A percentile compares a stretch with the other conserved stretches of the same genome.
These are phyloP conservation scores for Elysia crispata DNA, from an alignment of 2,888 invertebrate species.

Conservation along the genomic window DNA sequence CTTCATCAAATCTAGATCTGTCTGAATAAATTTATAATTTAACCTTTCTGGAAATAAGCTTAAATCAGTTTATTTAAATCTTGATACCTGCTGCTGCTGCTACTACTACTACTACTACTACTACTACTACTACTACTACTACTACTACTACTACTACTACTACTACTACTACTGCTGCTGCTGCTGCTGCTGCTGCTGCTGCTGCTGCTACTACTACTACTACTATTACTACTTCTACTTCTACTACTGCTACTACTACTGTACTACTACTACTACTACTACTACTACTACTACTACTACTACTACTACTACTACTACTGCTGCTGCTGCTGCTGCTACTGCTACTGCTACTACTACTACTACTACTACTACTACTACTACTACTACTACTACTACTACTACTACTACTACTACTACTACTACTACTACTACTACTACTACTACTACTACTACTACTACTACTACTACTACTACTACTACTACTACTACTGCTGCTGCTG, in stretches of 20 bases:
- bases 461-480: constrained; percentile 9
- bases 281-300: constrained; percentile 9
- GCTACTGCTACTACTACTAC: constrained; percentile 1
- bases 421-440: constrained; percentile 4
- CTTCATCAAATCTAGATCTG: no score
- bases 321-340: background rate
- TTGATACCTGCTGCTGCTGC: no score
- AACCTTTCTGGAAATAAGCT: no score
- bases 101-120: constrained; percentile 9
- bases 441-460: constrained; percentile 1
- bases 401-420: constrained; percentile 9
- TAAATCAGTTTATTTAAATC: no score
- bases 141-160: constrained; percentile 9
- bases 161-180: constrained; percentile 4
- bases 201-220: no score
- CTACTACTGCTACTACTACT: no score
- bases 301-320: constrained; percentile 4
- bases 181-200: constrained; percentile 2
- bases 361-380: constrained; percentile 4
- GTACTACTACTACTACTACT: constrained; percentile 4
- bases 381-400: constrained; percentile 9
- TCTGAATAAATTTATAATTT: no score
- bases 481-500: constrained; percentile 9
- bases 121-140: constrained; percentile 9
- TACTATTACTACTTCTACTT: no score